Conservation (phyloP, 2,113 vertebrate species). For the Stigmatopora argus region DNA sequence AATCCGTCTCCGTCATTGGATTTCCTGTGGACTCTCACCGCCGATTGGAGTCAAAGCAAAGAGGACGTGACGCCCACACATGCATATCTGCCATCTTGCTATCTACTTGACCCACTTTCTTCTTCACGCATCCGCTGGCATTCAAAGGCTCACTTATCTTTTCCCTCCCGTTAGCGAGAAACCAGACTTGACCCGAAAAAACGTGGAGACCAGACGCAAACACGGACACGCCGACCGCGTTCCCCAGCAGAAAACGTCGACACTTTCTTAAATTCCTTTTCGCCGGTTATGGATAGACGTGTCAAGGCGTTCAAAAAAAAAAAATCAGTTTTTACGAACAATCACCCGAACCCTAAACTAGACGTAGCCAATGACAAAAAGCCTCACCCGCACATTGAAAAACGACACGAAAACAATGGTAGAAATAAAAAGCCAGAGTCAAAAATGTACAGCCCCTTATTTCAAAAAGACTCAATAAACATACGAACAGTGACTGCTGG, state of each 20-base stretch:
- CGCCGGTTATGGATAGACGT: too few relatives aligned
- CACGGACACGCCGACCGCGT: too few relatives aligned
- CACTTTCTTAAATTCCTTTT: too few relatives aligned
- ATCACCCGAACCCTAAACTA: too few relatives aligned
- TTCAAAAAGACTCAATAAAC: too few relatives aligned
- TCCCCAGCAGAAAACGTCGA: too few relatives aligned
- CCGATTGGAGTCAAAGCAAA: slow-evolving; percentile 21
- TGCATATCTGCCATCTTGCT: slow-evolving; percentile 5
- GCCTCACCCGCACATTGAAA: not conserved
- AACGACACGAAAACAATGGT: slow-evolving; percentile 15
- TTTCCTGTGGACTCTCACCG: slow-evolving; percentile 28
- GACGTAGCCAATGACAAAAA: not conserved
- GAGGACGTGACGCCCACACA: not conserved
- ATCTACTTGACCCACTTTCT: slow-evolving; percentile 36
- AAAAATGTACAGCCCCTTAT: too few relatives aligned
- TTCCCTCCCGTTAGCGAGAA: not conserved
- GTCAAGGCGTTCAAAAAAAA: too few relatives aligned
- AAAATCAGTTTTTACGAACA: too few relatives aligned
- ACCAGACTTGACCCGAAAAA: slow-evolving; percentile 14
- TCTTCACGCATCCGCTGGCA: slow-evolving; percentile 11
- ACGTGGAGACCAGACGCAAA: not conserved
- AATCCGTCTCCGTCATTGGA: not conserved
- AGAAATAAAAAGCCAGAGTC: too few relatives aligned
- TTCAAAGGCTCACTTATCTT: slow-evolving; percentile 6
- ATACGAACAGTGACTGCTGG: not conserved